phyloP scores from a whole-genome alignment of 2,113 vertebrate species.

The Prunella himalayana region DNA sequence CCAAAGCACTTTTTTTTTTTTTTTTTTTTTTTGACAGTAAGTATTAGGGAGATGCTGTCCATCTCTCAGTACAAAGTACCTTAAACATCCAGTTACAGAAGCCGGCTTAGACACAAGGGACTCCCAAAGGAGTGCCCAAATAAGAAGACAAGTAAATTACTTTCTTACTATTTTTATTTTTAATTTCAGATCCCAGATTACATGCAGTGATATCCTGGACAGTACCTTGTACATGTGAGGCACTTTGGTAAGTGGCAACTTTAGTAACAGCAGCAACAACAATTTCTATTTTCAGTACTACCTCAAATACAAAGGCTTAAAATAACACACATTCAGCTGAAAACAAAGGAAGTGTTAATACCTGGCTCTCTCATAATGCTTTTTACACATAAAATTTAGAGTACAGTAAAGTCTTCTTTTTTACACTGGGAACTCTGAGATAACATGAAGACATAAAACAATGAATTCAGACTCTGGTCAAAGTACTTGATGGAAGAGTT shows the following conservation, averaged over 20 bases:
- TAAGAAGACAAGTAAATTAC: background rate
- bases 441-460: background rate
- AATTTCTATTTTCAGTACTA: background rate
- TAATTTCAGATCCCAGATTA: background rate
- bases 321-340: background rate
- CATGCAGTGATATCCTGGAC: background rate
- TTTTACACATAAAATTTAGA: background rate
- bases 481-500: background rate
- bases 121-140: background rate
- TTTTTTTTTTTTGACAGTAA: background rate
- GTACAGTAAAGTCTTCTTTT: background rate
- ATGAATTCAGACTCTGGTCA: background rate
- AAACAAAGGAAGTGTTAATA: conserved; percentile 15
- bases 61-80: background rate
- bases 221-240: background rate
- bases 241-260: background rate
- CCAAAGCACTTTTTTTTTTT: background rate
- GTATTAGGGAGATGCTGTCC: background rate
- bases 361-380: background rate
- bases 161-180: background rate
- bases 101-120: background rate
- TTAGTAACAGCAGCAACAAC: background rate
- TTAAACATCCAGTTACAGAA: background rate
- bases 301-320: background rate
- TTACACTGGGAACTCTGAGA: background rate